Base-by-base conservation (phyloP, 2,113 vertebrate genomes). In the Gadus macrocephalus region DNA sequence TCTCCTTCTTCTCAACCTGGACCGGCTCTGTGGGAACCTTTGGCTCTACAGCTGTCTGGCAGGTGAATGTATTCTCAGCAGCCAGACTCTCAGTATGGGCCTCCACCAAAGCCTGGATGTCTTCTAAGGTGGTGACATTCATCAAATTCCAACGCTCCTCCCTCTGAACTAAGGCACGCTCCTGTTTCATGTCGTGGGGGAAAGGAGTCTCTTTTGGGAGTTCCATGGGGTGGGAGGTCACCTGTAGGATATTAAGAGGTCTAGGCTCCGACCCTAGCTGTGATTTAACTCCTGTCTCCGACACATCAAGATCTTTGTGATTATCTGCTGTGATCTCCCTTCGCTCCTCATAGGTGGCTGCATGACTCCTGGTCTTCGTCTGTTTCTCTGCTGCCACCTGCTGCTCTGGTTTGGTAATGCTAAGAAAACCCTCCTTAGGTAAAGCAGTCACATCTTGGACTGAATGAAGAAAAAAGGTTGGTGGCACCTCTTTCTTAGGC, bases 131-230 rank as follows among this genome's bases (percentile, higher is more conserved):
- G 64, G 91, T 59, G 31, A 90, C 70, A 1, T 92, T 89, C 75
- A 90, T 74, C 66, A 91, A 70, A 11, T 80, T 86, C 81, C 91
- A 91, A 67, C 80, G 71, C 22, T 86, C 89, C 66, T 94, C 93
- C 80, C 90, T 94, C 64, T 91, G 90, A 38, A 92, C 62, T 35
- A 83, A 38, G 19, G 88, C 89, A 69, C 73, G 89, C 79, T 92
- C 89, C 14, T 89, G 85, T 67, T 81, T 84, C 15, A 76, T 59
- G 0, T 67, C 64, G 2, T 72, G 25, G 1, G 71, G 14, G 0
- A 92, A 72, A 1, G 76, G 74, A 1, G 53, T 78, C 78, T 96
- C 94, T 82, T 94, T 94, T 0, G 88, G 78, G 28, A 93, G 75
- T 58, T 78, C 75, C 15, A 81, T 55, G 49, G 91, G 74, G 22